A percentile compares a stretch with the other conserved stretches of the same genome.
phyloP scores from a whole-genome alignment of 2,888 invertebrate species.

The Willowsia nigromaculata region DNA sequence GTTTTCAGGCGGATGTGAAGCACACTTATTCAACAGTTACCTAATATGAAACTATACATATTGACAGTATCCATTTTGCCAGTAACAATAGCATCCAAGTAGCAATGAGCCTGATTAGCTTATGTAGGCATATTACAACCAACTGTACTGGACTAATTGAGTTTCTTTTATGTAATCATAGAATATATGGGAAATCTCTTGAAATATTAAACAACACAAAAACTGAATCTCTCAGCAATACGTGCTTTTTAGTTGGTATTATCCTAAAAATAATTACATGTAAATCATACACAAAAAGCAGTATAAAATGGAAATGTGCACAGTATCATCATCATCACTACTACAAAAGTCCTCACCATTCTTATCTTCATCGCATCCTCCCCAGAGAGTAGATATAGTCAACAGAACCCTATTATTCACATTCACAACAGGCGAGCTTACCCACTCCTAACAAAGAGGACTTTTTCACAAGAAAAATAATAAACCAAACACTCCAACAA shows the following conservation, averaged over 20 bases:
- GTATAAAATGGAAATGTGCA: neutral
- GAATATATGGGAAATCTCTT: neutral
- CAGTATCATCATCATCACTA: neutral
- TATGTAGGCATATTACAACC: neutral
- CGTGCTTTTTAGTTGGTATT: neutral
- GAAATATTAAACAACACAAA: no score
- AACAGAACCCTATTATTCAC: neutral
- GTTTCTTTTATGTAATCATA: neutral
- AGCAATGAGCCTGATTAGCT: neutral
- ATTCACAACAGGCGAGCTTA: neutral
- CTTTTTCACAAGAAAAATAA: neutral
- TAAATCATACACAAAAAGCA: neutral
- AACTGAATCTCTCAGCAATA: no score
- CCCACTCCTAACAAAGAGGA: neutral
- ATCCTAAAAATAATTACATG: neutral
- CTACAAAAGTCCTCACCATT: neutral
- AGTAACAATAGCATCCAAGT: neutral
- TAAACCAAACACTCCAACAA: neutral
- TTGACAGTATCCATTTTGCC: neutral
- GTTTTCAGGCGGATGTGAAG: no score
- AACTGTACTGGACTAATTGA: conserved; percentile 1
- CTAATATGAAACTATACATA: neutral
- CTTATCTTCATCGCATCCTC: neutral
- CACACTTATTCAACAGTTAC: no score
- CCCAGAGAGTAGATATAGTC: neutral